Percentiles rank a stretch among this genome's conserved stretches.
phyloP scores from a whole-genome alignment of 2,113 vertebrate genomes.

The Aplodontia rufa region DNA sequence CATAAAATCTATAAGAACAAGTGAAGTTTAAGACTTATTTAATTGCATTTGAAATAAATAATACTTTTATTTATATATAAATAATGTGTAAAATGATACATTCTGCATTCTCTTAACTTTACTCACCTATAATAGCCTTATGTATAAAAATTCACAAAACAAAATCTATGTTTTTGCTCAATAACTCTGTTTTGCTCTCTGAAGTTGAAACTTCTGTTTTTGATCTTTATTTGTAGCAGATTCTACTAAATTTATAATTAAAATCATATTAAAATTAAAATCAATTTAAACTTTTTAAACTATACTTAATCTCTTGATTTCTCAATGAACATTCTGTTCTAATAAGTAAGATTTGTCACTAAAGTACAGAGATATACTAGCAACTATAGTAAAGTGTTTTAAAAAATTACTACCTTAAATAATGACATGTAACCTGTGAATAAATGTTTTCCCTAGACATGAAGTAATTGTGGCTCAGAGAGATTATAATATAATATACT shows the following conservation, averaged over 20 bases:
- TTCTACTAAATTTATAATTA: not conserved
- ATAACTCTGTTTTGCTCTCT: not conserved
- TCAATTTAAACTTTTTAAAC: not conserved
- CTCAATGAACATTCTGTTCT: not conserved
- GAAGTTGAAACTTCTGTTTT: not conserved
- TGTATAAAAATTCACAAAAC: not conserved
- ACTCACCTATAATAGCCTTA: not conserved
- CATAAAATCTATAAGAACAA: not conserved
- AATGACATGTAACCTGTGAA: not conserved
- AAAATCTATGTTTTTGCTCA: not conserved
- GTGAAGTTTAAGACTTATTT: not conserved
- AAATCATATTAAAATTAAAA: not conserved
- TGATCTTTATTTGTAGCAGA: not conserved
- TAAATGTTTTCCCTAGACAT: not conserved
- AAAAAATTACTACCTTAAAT: not conserved
- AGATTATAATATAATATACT: too few species aligned
- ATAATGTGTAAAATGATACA: not conserved
- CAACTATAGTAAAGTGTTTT: not conserved
- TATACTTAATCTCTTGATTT: not conserved
- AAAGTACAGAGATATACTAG: not conserved
- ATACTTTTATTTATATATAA: not conserved
- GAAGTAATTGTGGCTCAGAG: not conserved
- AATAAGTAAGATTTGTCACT: not conserved
- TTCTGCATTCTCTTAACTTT: not conserved
- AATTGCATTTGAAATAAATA: not conserved